phyloP scores from a whole-genome alignment of 2,888 invertebrate genomes.

The Balanococcus diminutus region DNA sequence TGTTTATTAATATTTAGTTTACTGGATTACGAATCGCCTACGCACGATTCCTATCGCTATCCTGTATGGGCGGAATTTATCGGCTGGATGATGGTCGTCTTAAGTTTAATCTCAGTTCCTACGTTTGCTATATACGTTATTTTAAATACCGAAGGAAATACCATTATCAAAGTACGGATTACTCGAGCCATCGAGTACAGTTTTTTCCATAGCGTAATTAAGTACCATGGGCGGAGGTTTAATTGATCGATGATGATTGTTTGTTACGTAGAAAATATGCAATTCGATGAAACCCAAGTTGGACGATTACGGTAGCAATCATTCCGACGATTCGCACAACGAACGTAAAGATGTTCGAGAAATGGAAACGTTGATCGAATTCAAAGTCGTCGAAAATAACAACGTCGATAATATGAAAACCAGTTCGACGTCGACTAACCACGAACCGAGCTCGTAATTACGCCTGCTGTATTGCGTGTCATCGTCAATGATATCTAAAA shows the following conservation, averaged over 20 bases:
- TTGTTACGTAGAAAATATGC: constrained; percentile 73
- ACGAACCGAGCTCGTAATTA: constrained; percentile 26
- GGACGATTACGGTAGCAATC: constrained; percentile 63
- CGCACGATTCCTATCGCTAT: constrained; percentile 78
- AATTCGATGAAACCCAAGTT: constrained; percentile 77
- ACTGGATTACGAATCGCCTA: constrained; percentile 84
- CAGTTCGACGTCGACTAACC: background rate
- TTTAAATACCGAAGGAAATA: constrained; percentile 73
- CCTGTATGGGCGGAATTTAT: constrained; percentile 84
- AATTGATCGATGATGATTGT: constrained; percentile 56
- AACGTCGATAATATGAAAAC: constrained; percentile 57
- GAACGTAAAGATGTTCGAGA: constrained; percentile 64
- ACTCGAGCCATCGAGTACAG: background rate
- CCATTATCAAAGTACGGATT: constrained; percentile 70
- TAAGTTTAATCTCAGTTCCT: constrained; percentile 85
- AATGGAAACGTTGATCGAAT: constrained; percentile 61
- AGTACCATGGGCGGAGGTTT: background rate
- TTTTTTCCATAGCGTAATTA: background rate
- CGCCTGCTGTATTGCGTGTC: background rate
- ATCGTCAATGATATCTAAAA: background rate
- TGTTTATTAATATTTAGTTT: constrained; percentile 87
- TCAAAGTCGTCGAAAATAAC: constrained; percentile 58
- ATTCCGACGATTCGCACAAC: constrained; percentile 62
- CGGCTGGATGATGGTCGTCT: constrained; percentile 84
- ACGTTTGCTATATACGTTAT: constrained; percentile 77